Evolutionary conservation across 2,888 invertebrate genomes (phyloP), one percentile per base, ranked within the genome.

Genomic region (Cremastobaeus sp.): DNA sequence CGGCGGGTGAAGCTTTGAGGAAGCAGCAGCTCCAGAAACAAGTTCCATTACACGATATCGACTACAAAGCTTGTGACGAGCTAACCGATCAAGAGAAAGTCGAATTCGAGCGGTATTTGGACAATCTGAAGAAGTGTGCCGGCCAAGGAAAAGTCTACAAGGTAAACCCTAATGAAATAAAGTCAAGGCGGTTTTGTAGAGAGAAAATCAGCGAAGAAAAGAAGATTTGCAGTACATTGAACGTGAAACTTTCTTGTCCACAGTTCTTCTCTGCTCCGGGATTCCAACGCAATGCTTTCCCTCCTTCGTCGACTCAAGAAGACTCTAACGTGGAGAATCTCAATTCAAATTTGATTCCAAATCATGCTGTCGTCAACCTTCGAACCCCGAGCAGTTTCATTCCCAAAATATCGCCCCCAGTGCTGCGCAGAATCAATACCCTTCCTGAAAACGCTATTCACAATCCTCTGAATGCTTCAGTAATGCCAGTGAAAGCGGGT

Each of bases 11-110:
- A 0, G 90, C 91, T 50, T 91, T 92, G 77, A 90, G 96, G 12
- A 93, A 94, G 78, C 93, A 94, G 64, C 92, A 95, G 80, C 89
- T 96, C 3, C 93, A 95, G 81, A 94, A 94, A 72, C 96, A 96
- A 88, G 90, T 96, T 62, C 96, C 96, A 8, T 91, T 94, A 1
- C 95, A 96, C 83, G 96, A 96, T 84, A 91, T 95, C 43, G 94
- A 95, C 85, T 89, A 91, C 15, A 88, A 88, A 35, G 84, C 89
- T n/a, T 91, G 91, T 77, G 90, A 91, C 78, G 88, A 89, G 54
- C 86, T 91, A 3, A 89, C 89, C 2, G 86, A 86, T 11, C 83
- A 87, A 55, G 89, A 89, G 77, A 84, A 84, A 74, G 80, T 81
- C 35, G 82, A 91, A 72, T 87, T 91, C 76, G 87, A 90, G 68